These are phyloP conservation scores for Nephrotoma appendiculata DNA, from an alignment of 2,888 invertebrate species.

Conservation along the genomic window DNA sequence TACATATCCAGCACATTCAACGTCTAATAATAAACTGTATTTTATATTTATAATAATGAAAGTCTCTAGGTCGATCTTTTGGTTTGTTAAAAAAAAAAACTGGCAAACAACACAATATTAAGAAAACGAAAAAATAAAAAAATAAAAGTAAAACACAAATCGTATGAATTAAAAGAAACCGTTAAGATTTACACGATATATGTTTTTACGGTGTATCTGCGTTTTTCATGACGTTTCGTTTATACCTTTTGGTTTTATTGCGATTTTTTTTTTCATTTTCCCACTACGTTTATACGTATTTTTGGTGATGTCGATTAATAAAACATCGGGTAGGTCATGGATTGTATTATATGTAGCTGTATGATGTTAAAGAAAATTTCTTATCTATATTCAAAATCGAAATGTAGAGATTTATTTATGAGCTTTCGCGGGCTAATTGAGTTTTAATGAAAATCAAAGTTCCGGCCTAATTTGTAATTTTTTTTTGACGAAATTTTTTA, in stretches of 20 bases:
- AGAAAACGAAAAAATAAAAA: neutral
- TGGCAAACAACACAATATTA: neutral
- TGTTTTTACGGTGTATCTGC: neutral
- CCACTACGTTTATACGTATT: neutral
- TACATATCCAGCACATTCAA: neutral
- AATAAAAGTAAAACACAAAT: neutral
- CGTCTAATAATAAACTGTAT: slow-evolving; percentile 1
- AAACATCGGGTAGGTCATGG: neutral
- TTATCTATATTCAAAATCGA: neutral
- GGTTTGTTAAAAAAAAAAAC: neutral
- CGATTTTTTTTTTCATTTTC: neutral
- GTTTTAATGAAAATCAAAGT: neutral
- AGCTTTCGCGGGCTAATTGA: neutral
- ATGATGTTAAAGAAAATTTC: neutral
- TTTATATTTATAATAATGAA: slow-evolving; percentile 9
- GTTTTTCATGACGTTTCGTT: neutral
- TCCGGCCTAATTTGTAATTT: no score
- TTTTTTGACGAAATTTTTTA: no score
- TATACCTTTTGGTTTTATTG: neutral
- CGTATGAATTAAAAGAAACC: neutral
- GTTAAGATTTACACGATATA: neutral
- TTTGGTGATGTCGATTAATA: neutral
- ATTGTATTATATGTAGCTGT: neutral
- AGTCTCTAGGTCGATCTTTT: slow-evolving; percentile 12
- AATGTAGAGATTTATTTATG: neutral